Conservation (phyloP, 2,797 vertebrate species). For the Alectoris magna region DNA sequence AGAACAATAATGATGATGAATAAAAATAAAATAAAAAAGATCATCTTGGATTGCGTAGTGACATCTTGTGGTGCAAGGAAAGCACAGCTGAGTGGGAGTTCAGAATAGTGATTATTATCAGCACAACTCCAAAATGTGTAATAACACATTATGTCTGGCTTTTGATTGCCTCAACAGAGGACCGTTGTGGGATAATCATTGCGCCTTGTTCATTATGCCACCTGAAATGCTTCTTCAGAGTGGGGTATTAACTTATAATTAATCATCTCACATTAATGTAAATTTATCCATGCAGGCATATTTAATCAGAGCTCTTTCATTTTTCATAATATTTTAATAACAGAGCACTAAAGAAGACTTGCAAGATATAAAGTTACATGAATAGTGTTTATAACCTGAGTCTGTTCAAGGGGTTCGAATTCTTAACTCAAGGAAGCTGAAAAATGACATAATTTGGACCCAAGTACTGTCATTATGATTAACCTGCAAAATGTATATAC, state of each 20-base stretch:
- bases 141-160: constrained; percentile 37
- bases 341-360: constrained; percentile 57
- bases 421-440: constrained; percentile 25
- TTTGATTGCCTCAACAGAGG: constrained; percentile 55
- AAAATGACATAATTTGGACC: constrained; percentile 51
- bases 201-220: constrained; percentile 51
- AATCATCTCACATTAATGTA: constrained; percentile 68
- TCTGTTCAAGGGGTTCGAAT: constrained; percentile 16
- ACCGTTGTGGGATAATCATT: constrained; percentile 30
- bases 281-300: constrained; percentile 60
- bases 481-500: constrained; percentile 15
- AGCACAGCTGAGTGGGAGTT: constrained; percentile 24
- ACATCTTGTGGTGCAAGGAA: constrained; percentile 80
- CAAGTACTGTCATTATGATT: constrained; percentile 31
- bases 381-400: constrained; percentile 57
- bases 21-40: constrained; percentile 18
- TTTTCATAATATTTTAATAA: constrained; percentile 77
- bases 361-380: constrained; percentile 55
- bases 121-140: constrained; percentile 16
- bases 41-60: constrained; percentile 78
- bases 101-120: not conserved
- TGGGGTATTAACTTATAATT: constrained; percentile 68
- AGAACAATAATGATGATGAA: not conserved
- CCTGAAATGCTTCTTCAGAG: constrained; percentile 64
- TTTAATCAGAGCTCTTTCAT: constrained; percentile 74